Conservation (phyloP, 2,888 invertebrate genomes). For the Rotaria macrura region DNA sequence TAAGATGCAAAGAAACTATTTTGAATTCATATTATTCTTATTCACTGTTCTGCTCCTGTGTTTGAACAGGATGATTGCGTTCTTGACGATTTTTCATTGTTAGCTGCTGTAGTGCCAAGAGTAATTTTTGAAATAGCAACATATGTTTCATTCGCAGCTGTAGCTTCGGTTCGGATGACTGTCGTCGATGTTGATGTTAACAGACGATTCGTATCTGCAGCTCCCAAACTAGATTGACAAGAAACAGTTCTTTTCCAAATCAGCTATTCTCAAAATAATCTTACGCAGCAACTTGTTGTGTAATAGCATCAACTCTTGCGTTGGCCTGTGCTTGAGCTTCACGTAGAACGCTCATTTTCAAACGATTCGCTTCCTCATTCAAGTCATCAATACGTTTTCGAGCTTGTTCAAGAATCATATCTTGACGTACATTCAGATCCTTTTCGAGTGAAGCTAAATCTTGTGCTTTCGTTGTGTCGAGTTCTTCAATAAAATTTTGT, state of each 20-base stretch:
- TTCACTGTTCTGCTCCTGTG: not conserved
- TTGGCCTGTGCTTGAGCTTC: slow-evolving; percentile 4
- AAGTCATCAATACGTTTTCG: slow-evolving; percentile 13
- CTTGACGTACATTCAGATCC: not conserved
- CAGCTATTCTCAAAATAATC: not conserved
- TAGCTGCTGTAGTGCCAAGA: not conserved
- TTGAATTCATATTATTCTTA: not conserved
- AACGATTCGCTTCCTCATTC: slow-evolving; percentile 16
- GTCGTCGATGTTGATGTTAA: not conserved
- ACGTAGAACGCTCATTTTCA: slow-evolving; percentile 11
- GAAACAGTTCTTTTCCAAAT: not conserved
- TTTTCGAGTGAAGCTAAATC: not conserved
- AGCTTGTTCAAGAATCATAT: not conserved
- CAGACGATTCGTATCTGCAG: not conserved
- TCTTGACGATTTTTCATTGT: not conserved
- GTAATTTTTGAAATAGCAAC: not conserved
- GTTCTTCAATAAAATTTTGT: not conserved
- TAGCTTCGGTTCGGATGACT: not conserved
- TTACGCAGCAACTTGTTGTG: slow-evolving; percentile 10
- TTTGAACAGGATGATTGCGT: not conserved
- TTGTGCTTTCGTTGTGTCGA: not conserved
- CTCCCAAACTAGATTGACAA: not conserved
- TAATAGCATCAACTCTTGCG: not conserved
- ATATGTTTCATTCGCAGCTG: not conserved
- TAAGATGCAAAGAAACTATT: not conserved